Evolutionary conservation across 2,888 invertebrate species (phyloP), one percentile per base, ranked within the genome.

Genomic region (Axea sp.): DNA sequence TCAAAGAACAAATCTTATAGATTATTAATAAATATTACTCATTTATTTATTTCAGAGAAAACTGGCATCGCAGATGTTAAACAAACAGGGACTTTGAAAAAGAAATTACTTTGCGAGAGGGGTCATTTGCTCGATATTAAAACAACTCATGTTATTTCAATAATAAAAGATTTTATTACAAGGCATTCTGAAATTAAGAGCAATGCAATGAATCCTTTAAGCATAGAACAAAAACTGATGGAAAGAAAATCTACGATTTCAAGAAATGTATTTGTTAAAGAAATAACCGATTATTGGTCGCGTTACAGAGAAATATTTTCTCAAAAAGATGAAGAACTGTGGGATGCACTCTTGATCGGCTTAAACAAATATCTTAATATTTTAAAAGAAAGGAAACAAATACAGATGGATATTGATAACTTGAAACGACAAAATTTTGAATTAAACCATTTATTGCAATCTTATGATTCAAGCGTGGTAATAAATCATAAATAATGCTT

Each of bases 391-490:
- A 90, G 95, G 0, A 91, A 92, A 76, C 89, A 90, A 53, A 88
- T 94, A 6, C 91, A 92, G 77, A 88, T 89, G 0, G 93, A 95
- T 80, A 93, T 93, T 1, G 88, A 91, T 9, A 88, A 88, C 49
- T 82, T 95, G 11, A 90, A 92, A 2, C 89, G 89, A 55, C 93
- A 93, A 79, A 95, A 95, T 84, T 86, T 88, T 0, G 93, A 94
- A 68, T 85, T 95, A 45, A 90, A 31, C 12, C 90, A 91, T 60
- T 88, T 95, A 43, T 88, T 95, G 35, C 90, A 91, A 71, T 92
- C 39, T 5, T 7, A n/a, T 3, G 6, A 26, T 26, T 26, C 26
- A 26, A 26, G 6, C 2, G 6, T 26, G 6, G 3, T 3, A 3
- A 2, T 2, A 7, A 6, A 7, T n/a, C 8, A 26, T 4, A 26